Percentiles rank a stretch among this genome's conserved stretches.
phyloP scores from a whole-genome alignment of 30 jellyfish, hydroid and myxozoan species.

The Haliclystus octoradiatus region DNA sequence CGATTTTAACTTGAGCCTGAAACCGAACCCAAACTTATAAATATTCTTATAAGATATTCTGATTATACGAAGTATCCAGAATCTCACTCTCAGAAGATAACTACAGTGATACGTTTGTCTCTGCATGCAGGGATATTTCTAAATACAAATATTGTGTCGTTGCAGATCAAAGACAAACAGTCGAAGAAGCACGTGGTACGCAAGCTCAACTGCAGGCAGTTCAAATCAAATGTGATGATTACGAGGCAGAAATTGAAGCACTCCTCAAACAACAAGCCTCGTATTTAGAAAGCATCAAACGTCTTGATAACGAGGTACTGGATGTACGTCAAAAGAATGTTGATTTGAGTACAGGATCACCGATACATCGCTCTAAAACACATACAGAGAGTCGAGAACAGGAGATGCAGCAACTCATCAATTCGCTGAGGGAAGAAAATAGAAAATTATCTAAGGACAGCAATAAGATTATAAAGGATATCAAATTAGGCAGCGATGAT shows the following conservation, averaged over 20 bases:
- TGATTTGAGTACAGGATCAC: background rate
- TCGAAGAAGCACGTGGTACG: no score
- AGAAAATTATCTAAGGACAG: constrained; percentile 2
- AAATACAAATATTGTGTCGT: no score
- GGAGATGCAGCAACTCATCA: background rate
- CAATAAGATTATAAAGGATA: background rate
- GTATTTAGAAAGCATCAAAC: background rate
- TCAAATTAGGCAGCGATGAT: constrained; percentile 3
- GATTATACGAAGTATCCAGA: no score
- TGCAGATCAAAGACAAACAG: no score
- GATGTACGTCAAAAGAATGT: background rate
- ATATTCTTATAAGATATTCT: no score
- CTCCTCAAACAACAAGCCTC: background rate
- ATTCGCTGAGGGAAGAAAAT: background rate
- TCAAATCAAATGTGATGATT: background rate
- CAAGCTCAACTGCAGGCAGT: background rate
- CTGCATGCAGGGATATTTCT: no score
- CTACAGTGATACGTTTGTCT: no score
- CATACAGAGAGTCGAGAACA: background rate
- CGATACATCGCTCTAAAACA: constrained; percentile 2
- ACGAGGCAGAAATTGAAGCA: background rate
- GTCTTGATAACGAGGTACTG: background rate
- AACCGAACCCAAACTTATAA: no score
- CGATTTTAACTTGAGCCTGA: no score
- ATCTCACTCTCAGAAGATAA: no score